Evolutionary conservation across 2,797 vertebrate species (phyloP), one percentile per base, ranked within the genome.

Genomic region (Neostethus bicornis): DNA sequence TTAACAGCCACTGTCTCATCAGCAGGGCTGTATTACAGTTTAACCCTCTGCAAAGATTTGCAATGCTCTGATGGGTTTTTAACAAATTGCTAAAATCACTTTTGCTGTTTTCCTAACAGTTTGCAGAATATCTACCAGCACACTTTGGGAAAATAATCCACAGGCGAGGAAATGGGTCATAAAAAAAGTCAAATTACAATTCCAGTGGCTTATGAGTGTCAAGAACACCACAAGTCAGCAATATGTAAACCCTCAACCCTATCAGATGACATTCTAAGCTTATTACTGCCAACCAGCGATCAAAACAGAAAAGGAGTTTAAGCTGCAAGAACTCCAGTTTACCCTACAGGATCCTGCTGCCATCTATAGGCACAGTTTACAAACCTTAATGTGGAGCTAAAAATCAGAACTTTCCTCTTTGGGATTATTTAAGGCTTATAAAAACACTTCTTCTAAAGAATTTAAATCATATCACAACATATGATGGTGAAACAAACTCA

Each of bases 1-100:
- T 84, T 85, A 82, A 85, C 83, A 85, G 81, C 60, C 56, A 24
- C 44, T 10, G 51, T 69, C 79, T 66, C 63, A 81, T 87, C 78
- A 87, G 79, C 78, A 71, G 29, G 61, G 61, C 54, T 59, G 38
- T 52, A 31, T n/a, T 56, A 48, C 49, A 57, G 16, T 5, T 46
- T 47, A 26, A 70, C 48, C 45, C 65, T 44, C 47, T 60, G 61
- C 62, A 55, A 63, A 72, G 39, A 37, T 51, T 32, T 66, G 41
- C 4, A 53, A 23, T 14, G 1, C 2, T 25, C 39, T 26, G 11
- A 65, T 8, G 17, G 11, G 11, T 41, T 35, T 28, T 35, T 16
- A 46, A 51, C n/a, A 54, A 50, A 43, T 24, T 7, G 9, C 41
- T 51, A 17, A 12, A 26, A 29, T 42, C 3, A 46, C 35, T n/a